Base-by-base conservation (phyloP, 2,888 invertebrate genomes). In the Caenorhabditis sp. region DNA sequence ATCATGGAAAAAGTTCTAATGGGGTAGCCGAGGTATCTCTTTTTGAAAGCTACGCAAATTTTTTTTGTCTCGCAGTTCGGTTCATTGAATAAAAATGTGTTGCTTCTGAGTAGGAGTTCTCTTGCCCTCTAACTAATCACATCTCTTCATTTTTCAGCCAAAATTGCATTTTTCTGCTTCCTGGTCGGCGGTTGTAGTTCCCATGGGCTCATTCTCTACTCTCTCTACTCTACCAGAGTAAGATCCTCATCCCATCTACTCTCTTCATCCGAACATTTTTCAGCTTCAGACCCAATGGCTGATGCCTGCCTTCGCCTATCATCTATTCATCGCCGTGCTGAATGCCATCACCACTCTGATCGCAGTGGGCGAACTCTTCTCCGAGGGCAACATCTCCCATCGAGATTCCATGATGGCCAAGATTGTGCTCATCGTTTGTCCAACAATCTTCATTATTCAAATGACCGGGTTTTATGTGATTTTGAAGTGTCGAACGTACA, bases 301-400 rank as follows among this genome's bases (percentile, higher is more conserved):
- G 47, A 70, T 82, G 59, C 85, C 85, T n/a, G 68, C 81, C 6
- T 72, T 81, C 12, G 44, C 76, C 14, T 85, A 80, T 54, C 85
- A 85, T 49, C 16, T 75, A 14, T 85, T 85, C 63, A 82, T 85
- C 49, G 81, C 77, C n/a, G 72, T 79, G 26, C 69, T 85, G 12
- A 82, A 80, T 47, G 77, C 63, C 38, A 82, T 85, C 31, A 82
- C 85, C 4, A 74, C 49, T 22, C 69, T 85, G 5, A 82, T 85
- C 28, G 82, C 85, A 10, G 59, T 85, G 19, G 85, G 85, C n/a
- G 85, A 85, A 51, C 28, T 85, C 28, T 77, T 82, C 47, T 85
- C 85, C 2, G 85, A 85, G 82, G 66, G 73, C 4, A 73, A 49
- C 24, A 63, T 84, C 5, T 61, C 84, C 2, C 59, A 54, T 28